These are phyloP conservation scores for Geococcyx californianus DNA, from an alignment of 2,113 vertebrate genomes.

Conservation along the genomic window DNA sequence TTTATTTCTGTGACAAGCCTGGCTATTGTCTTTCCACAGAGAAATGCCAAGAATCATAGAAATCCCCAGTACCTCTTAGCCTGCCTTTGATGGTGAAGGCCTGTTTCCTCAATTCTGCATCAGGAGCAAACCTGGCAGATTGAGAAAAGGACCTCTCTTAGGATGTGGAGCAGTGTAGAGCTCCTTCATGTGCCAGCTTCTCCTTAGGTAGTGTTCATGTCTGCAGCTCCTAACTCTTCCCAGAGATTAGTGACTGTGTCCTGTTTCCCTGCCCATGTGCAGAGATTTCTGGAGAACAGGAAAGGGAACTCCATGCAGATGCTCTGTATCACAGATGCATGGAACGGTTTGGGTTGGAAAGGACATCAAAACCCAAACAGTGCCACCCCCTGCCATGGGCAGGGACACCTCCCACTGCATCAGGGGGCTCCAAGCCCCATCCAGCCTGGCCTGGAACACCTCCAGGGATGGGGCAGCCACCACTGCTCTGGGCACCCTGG, in stretches of 20 bases:
- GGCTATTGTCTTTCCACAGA: neutral
- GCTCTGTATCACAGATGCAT: too few relatives aligned
- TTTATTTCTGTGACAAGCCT: too few relatives aligned
- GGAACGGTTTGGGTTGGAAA: too few relatives aligned
- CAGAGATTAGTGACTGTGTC: neutral
- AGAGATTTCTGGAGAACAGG: neutral
- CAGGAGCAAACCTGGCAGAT: neutral
- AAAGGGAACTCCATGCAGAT: neutral
- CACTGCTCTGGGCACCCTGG: too few relatives aligned
- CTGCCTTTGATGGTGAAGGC: neutral
- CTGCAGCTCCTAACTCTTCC: neutral
- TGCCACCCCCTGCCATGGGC: too few relatives aligned
- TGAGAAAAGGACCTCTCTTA: neutral
- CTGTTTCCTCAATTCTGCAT: neutral
- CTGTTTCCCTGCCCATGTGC: neutral
- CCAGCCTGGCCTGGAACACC: too few relatives aligned
- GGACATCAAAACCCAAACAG: too few relatives aligned
- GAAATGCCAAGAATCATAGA: neutral
- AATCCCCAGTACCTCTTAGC: neutral
- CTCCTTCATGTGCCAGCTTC: neutral
- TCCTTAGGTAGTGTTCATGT: neutral
- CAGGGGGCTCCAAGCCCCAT: too few relatives aligned
- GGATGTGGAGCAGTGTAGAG: neutral
- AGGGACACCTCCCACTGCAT: too few relatives aligned
- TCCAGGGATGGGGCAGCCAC: too few relatives aligned